Evolutionary conservation across 2,888 invertebrate species (phyloP).

Genomic region (Tuta absoluta): DNA sequence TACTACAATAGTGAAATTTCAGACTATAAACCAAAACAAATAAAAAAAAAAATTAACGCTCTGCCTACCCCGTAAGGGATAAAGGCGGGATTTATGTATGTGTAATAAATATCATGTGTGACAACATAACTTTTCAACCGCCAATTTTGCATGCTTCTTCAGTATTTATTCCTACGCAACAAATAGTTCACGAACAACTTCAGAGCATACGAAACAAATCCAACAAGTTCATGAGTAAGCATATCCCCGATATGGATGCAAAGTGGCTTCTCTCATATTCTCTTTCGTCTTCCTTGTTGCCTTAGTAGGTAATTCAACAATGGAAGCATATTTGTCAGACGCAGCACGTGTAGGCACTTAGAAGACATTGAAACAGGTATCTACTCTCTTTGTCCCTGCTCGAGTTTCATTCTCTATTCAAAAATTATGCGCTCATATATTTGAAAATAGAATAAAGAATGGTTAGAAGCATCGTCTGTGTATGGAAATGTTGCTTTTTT

Average conservation of each 20-base stretch:
- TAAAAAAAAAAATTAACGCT: no score
- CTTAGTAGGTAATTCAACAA: conserved; percentile 61
- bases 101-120: neutral
- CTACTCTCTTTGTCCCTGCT: conserved; percentile 54
- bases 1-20: no score
- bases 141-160: neutral
- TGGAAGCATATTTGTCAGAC: conserved; percentile 67
- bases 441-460: conserved; percentile 59
- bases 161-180: neutral
- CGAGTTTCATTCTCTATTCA: conserved; percentile 66
- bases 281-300: conserved; percentile 61
- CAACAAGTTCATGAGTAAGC: conserved; percentile 27
- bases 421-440: conserved; percentile 65
- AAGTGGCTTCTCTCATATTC: conserved; percentile 56
- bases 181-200: conserved; percentile 19
- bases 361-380: conserved; percentile 64
- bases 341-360: conserved; percentile 60
- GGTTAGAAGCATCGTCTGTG: conserved; percentile 47
- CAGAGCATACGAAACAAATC: conserved; percentile 18
- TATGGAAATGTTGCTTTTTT: conserved; percentile 57
- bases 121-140: neutral
- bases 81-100: no score
- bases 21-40: no score
- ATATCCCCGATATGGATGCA: conserved; percentile 38
- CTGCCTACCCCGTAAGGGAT: no score